Base-by-base conservation (phyloP, 2,113 vertebrate genomes). In the Carassius gibelio region DNA sequence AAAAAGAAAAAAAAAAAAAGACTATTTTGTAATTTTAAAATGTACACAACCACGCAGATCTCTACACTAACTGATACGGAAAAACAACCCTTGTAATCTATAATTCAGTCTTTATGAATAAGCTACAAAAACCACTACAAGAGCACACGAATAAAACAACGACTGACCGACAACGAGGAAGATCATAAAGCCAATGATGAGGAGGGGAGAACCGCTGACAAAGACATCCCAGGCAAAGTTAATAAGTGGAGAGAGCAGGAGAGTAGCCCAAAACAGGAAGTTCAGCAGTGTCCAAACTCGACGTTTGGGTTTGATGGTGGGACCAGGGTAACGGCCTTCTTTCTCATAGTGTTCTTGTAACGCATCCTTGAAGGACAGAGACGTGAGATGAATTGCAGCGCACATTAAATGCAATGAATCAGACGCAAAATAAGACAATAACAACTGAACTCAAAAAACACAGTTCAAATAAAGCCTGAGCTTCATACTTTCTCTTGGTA, bases 181-280 rank as follows among this genome's bases (percentile, higher is more conserved):
- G 85, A 97, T 93, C 92, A 97, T 92, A 84, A 99, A 99, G 10
- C 95, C 94, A 82, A 99, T 95, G 92, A 99, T 99, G 86, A 98
- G 96, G 34, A 99, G 94, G 1, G 97, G 97, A 6, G 98, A 99
- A 78, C 98, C 98, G 9, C 98, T 99, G 91, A 97, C 95, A 15
- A 94, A 96, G 90, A 99, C 96, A 10, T 97, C 97, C 57, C 95
- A 94, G 75, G 95, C 97, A 75, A 99, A 99, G 8, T 95, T 97
- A 92, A 99, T 96, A 62, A 99, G 97, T 6, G 97, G 98, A 0
- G 97, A 99, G 8, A 99, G 97, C 66, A 99, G 95, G 50, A 99
- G 59, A 0, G 96, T 96, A 88, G 97, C 97, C 98, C 98, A 99
- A 93, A 95, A 97, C 76, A 99, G 91, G 90, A 98, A 99, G 91